A percentile compares a stretch with the other conserved stretches of the same genome.
Evolutionary conservation across 2,797 vertebrate genomes (phyloP).

Genomic region (Masticophis lateralis): DNA sequence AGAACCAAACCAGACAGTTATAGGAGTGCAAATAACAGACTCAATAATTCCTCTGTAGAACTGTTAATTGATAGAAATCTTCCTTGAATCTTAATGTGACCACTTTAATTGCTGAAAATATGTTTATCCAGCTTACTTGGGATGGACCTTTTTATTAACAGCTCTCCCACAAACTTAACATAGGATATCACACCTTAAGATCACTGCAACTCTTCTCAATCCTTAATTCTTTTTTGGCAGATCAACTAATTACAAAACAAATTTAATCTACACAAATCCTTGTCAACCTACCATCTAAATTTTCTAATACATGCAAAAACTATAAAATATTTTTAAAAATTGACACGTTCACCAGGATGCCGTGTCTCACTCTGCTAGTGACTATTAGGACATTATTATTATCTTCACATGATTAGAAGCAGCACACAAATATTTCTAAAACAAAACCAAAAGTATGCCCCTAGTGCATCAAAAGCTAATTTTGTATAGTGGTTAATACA

Average conservation of each 20-base stretch:
- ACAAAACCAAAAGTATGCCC: neutral
- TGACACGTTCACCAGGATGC: neutral
- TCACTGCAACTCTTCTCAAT: neutral
- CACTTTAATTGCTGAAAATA: neutral
- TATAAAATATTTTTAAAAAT: neutral
- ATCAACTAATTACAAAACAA: neutral
- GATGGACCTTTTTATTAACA: neutral
- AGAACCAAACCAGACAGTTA: no score
- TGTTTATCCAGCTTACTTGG: neutral
- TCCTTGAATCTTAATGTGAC: neutral
- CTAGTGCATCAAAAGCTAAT: neutral
- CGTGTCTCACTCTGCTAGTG: neutral
- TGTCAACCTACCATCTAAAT: neutral
- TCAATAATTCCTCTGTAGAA: no score
- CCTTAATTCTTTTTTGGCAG: neutral
- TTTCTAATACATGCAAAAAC: neutral
- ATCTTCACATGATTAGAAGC: neutral
- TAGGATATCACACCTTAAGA: neutral
- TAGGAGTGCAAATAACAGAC: no score
- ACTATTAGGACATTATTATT: neutral
- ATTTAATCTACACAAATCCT: neutral
- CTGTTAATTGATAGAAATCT: neutral
- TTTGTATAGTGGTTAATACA: neutral
- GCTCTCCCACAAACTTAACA: neutral
- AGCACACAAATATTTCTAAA: neutral